A percentile compares a stretch with the other conserved stretches of the same genome.
Conservation (phyloP, 2,888 invertebrate species). For the Catocala sponsa region DNA sequence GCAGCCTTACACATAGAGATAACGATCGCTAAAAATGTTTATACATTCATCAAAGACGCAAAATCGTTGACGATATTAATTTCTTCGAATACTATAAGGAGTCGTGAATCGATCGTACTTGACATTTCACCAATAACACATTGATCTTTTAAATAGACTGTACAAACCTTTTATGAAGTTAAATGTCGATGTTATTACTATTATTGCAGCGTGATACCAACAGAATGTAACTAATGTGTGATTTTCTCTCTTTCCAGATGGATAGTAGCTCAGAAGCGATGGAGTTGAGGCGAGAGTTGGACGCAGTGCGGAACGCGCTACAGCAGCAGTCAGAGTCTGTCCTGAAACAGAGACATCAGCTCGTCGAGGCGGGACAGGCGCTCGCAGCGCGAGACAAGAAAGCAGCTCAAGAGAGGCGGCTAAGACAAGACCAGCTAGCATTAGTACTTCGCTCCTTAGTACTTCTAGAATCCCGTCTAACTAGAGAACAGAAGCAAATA, state of each 20-base stretch:
- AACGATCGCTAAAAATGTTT: constrained; percentile 51
- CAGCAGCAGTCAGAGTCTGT: constrained; percentile 89
- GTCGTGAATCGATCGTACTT: constrained; percentile 70
- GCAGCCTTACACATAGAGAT: constrained; percentile 45
- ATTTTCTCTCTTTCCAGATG: constrained; percentile 88
- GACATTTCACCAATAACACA: constrained; percentile 66
- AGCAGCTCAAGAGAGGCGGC: constrained; percentile 88
- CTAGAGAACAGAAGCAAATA: constrained; percentile 92
- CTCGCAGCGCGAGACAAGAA: constrained; percentile 89
- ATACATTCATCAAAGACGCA: constrained; percentile 55
- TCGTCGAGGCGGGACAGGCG: constrained; percentile 89
- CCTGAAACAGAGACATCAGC: constrained; percentile 90
- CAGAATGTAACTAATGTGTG: constrained; percentile 34
- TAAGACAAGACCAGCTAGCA: constrained; percentile 91
- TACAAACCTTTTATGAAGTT: constrained; percentile 39
- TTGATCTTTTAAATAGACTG: constrained; percentile 52
- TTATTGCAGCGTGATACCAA: constrained; percentile 34
- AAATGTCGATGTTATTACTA: constrained; percentile 43
- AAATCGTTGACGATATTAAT: constrained; percentile 55
- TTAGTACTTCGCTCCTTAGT: constrained; percentile 91
- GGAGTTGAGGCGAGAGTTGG: constrained; percentile 89
- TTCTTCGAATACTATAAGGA: constrained; percentile 44
- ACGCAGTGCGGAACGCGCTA: constrained; percentile 90
- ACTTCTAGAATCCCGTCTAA: constrained; percentile 91
- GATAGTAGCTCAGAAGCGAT: constrained; percentile 89